Base-by-base conservation (phyloP, 92 coral and sea anemone species). In the Parazoanthus swiftii region DNA sequence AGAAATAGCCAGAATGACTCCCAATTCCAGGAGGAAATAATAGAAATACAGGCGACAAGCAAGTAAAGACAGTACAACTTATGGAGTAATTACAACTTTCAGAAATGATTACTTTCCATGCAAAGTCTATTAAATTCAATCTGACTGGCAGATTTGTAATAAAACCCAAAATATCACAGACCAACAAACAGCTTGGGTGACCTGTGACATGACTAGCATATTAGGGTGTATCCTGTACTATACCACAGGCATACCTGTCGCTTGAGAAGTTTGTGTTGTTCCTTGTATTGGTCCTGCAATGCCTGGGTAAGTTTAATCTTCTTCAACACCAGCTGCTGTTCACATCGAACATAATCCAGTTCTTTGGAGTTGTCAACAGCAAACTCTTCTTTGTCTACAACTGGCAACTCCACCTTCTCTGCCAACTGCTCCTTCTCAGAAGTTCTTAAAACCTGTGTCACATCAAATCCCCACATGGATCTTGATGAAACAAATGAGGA, bases 401-500 rank as follows among this genome's bases (percentile, higher is more conserved):
- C 86, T 54, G 25, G 77, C 65, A 79, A 35, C 68, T 11, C 75
- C 25, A 44, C 80, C 86, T 25, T 18, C 74, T 54, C 65, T 29
- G 78, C 26, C 26, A 26, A 44, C 26, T 65, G 48, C 39, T 72
- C 86, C 18, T 51, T 79, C 33, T 29, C 36, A 46, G 76, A 63
- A 11, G 70, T 18, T 37, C 81, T 51, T 7, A 72, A 37, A 2
- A 54, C 54, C 70, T 33, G 76, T 37, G 38, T 71, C 15, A 82
- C 59, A 13, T 79, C 76, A 37, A 86, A 77, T 67, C 88, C 94
- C 85, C 81, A 79, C 35, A 89, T 85, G 38, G 78, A 80, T 81
- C 90, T 82, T 51, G 96, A 89, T 5, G 98, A 94, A 68, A 80
- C 56, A 63, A 97, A 97, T 6, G 99, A 97, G 8, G 93, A 83